phyloP scores from a whole-genome alignment of 2,797 vertebrate genomes.

The Mastacembelus armatus region DNA sequence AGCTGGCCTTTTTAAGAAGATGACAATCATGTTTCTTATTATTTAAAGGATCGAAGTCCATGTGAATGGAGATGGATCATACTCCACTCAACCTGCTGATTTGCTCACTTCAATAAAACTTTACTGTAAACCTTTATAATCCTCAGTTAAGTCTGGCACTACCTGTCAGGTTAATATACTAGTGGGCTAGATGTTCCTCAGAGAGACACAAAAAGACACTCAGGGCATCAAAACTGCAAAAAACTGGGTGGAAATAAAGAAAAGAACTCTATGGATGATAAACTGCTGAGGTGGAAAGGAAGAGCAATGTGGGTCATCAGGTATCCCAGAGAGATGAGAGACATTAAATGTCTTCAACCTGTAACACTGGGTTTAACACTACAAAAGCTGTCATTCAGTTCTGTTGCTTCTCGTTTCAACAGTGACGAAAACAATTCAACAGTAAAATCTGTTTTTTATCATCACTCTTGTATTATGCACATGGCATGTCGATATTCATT shows the following conservation, averaged over 20 bases:
- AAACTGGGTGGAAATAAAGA: conserved; percentile 11
- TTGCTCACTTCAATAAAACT: conserved; percentile 9
- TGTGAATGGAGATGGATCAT: conserved; percentile 6
- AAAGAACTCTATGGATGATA: not conserved
- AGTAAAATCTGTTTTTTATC: conserved; percentile 9
- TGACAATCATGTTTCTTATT: conserved; percentile 18
- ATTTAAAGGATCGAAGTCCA: conserved; percentile 13
- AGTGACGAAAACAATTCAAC: not conserved
- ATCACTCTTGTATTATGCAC: conserved; percentile 21
- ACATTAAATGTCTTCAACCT: conserved; percentile 21
- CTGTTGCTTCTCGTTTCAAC: conserved; percentile 13
- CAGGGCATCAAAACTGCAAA: conserved; percentile 18
- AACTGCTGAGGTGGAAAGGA: conserved; percentile 2
- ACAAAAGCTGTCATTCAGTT: conserved; percentile 11
- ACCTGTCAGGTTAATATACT: conserved; percentile 14
- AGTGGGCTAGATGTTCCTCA: conserved; percentile 6
- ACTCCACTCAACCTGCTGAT: conserved; percentile 12
- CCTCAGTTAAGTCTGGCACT: conserved; percentile 20
- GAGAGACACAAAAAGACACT: conserved; percentile 26
- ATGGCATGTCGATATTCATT: conserved; percentile 19
- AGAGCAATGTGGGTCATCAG: not conserved
- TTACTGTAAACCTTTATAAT: conserved; percentile 23
- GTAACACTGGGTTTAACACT: conserved; percentile 27
- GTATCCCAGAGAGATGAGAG: not conserved
- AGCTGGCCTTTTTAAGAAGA: conserved; percentile 20